phyloP scores from a whole-genome alignment of 2,113 vertebrate genomes.

The Megalops atlanticus region DNA sequence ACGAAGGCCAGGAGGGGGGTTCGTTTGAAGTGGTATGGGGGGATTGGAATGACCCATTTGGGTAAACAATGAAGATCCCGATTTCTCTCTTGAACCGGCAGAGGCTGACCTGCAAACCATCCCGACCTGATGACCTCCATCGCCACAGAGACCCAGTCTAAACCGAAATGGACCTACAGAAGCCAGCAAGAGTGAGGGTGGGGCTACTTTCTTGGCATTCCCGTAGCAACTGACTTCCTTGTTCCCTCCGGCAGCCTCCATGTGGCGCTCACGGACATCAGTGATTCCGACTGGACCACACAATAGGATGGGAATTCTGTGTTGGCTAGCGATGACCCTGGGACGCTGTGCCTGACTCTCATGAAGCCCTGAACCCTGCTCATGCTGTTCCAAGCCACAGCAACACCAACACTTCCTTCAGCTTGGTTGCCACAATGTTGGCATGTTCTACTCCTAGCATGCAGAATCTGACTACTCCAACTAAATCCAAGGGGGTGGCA shows the following conservation, averaged over 20 bases:
- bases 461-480: background rate
- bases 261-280: background rate
- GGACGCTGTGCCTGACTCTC: background rate
- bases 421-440: background rate
- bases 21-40: conserved; percentile 9
- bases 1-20: conserved; percentile 32
- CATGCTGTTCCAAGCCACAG: background rate
- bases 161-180: background rate
- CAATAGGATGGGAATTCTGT: background rate
- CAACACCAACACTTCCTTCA: background rate
- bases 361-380: background rate
- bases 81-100: background rate
- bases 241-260: background rate
- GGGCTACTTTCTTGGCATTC: background rate
- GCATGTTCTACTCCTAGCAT: background rate
- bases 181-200: background rate
- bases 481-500: too few species aligned
- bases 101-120: background rate
- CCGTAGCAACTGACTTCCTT: background rate
- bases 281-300: background rate
- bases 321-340: background rate
- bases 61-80: conserved; percentile 1
- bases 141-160: background rate
- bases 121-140: background rate
- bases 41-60: background rate